A percentile compares a stretch with the other conserved stretches of the same genome.
Conservation (phyloP, 1,140 invertebrate genomes). For the Pogonomyrmex californicus region DNA sequence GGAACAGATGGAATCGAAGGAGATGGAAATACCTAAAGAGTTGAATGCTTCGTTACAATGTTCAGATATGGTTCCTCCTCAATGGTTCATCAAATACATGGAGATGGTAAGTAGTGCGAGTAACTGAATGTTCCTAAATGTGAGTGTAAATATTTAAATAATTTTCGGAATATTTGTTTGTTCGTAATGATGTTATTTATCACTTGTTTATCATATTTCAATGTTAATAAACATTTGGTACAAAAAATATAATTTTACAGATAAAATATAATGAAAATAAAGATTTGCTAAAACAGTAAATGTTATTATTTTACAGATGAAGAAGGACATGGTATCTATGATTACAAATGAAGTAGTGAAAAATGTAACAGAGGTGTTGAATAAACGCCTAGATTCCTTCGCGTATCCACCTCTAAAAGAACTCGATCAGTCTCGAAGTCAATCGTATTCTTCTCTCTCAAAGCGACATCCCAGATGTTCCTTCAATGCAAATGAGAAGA, state of each 20-base stretch:
- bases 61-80: conserved; percentile 24
- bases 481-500: not conserved
- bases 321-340: conserved; percentile 29
- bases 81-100: conserved; percentile 68
- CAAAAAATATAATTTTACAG: conserved; percentile 6
- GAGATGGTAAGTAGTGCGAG: conserved; percentile 45
- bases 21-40: not conserved
- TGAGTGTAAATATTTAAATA: not conserved
- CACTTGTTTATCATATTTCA: conserved; percentile 32
- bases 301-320: conserved; percentile 21
- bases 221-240: conserved; percentile 31
- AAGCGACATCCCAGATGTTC: not conserved
- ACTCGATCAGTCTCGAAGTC: not conserved
- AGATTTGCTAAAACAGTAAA: not conserved
- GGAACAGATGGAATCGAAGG: not conserved
- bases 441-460: not conserved
- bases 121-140: not conserved
- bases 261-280: not conserved
- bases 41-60: not conserved
- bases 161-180: conserved; percentile 30
- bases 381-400: not conserved
- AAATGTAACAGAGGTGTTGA: not conserved
- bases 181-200: conserved; percentile 60
- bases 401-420: not conserved
- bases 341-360: conserved; percentile 12